Evolutionary conservation across 92 coral and sea anemone species (phyloP).

Genomic region (Porites rus): DNA sequence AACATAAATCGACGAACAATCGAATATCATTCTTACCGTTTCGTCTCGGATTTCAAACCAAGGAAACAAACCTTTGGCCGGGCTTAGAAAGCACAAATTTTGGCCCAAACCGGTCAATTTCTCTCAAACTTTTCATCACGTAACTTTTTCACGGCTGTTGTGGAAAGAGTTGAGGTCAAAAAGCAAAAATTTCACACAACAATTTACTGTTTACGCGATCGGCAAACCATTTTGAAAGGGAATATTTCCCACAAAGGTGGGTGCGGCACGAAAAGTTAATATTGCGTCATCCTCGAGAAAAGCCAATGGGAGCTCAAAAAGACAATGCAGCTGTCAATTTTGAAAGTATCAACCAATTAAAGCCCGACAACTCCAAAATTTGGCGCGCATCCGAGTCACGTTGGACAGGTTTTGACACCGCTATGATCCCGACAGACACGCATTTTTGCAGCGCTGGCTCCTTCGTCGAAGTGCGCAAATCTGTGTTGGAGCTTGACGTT

Average conservation of each 20-base stretch:
- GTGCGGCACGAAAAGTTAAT: slow-evolving; percentile 14
- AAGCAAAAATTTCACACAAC: neutral
- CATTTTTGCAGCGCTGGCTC: slow-evolving; percentile 13
- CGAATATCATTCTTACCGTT: slow-evolving; percentile 29
- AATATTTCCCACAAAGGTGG: slow-evolving; percentile 8
- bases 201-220: neutral
- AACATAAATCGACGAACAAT: slow-evolving; percentile 19
- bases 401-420: neutral
- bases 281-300: slow-evolving; percentile 20
- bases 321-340: slow-evolving; percentile 36
- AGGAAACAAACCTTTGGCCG: slow-evolving; percentile 9
- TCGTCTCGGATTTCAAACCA: slow-evolving; percentile 34
- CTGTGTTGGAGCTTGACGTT: neutral
- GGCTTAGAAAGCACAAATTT: slow-evolving; percentile 2
- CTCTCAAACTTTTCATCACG: neutral
- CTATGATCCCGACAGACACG: neutral
- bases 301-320: slow-evolving; percentile 42
- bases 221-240: neutral
- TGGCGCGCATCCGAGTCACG: slow-evolving; percentile 31
- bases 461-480: neutral
- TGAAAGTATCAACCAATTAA: slow-evolving; percentile 16
- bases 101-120: slow-evolving; percentile 9
- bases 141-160: neutral
- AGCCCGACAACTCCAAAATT: slow-evolving; percentile 35
- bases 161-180: neutral